A percentile compares a stretch with the other conserved stretches of the same genome.
Evolutionary conservation across 1,140 invertebrate species (phyloP).

Genomic region (Colletes gigas): DNA sequence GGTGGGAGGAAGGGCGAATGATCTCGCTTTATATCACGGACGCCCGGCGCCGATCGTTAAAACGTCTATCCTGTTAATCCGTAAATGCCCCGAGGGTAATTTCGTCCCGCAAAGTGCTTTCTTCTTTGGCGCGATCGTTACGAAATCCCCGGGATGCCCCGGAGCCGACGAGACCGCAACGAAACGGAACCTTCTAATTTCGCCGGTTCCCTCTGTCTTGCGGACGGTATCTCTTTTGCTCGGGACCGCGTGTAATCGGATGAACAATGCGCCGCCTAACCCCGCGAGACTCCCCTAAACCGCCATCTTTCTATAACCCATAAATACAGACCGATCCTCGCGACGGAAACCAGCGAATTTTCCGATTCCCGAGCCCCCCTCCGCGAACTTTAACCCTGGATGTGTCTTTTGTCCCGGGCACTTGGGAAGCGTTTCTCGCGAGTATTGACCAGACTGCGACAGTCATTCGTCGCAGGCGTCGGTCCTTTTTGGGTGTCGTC

Average conservation of each 20-base stretch:
- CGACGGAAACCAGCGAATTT: not conserved
- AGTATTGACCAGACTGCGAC: no score
- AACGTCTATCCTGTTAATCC: constrained; percentile 59
- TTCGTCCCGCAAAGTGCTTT: constrained; percentile 56
- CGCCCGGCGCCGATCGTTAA: constrained; percentile 55
- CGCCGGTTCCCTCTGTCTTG: constrained; percentile 45
- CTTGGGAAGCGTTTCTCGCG: no score
- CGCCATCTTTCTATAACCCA: not conserved
- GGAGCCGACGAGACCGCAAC: constrained; percentile 55
- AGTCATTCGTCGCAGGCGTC: no score
- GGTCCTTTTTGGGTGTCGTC: no score
- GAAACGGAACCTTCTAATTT: constrained; percentile 65
- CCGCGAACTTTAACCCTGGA: no score
- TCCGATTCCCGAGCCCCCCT: no score
- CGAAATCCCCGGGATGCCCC: constrained; percentile 52
- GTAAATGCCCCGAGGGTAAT: constrained; percentile 61
- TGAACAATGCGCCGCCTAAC: not conserved
- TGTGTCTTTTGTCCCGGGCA: no score
- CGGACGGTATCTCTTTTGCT: constrained; percentile 59
- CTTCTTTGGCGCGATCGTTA: constrained; percentile 61
- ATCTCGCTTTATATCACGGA: constrained; percentile 23
- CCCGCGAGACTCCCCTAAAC: not conserved
- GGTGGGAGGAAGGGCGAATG: not conserved
- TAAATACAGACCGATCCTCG: not conserved
- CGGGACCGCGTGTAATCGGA: constrained; percentile 56